Base-by-base conservation (phyloP, 2,888 invertebrate species). In the Monochamus alternatus region DNA sequence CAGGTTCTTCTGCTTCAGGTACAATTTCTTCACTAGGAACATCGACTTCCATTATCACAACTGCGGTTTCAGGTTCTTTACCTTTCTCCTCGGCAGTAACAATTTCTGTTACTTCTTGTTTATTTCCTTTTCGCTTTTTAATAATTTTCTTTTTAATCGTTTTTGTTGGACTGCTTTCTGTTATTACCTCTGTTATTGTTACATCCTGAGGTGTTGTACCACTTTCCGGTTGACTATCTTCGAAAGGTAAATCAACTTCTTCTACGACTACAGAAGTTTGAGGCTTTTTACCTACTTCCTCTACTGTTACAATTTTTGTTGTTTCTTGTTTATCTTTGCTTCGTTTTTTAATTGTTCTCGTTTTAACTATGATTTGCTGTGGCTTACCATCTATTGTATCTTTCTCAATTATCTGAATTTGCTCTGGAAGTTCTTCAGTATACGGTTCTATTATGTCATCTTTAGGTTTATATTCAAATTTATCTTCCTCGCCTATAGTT, bases 251-350 rank as follows among this genome's bases (percentile, higher is more conserved):
- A 64, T 77, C 72, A 60, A 74, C 62, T 78, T 84, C 84, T 73
- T 84, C 80, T 71, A 87, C 87, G 60, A 89, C 83, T 79, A 90
- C 87, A 22, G 89, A 81, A 68, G 88, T 86, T 83, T 89, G 83
- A 80, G 90, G 87, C 85, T 88, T 82, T 83, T 88, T 89, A 64
- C 90, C 89, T 77, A 89, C 89, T 80, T 90, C 90, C 80, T 90
- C 89, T 55, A 89, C 85, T 1, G 86, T 88, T n/a, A 87, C 85
- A 81, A 90, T 90, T 88, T 91, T 89, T 82, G 90, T 90, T 82
- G 78, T 81, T 85, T 86, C 86, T 69, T 89, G 80, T 74, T 86
- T 85, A 70, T 79, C 78, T 12, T 84, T 86, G 75, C 81, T 83
- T 32, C 84, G 85, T 79, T 87, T 86, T 72, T 85, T 85, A 60